Evolutionary conservation across 2,113 vertebrate genomes (phyloP), one percentile per base, ranked within the genome.

Genomic region (Thinocorus orbignyianus): DNA sequence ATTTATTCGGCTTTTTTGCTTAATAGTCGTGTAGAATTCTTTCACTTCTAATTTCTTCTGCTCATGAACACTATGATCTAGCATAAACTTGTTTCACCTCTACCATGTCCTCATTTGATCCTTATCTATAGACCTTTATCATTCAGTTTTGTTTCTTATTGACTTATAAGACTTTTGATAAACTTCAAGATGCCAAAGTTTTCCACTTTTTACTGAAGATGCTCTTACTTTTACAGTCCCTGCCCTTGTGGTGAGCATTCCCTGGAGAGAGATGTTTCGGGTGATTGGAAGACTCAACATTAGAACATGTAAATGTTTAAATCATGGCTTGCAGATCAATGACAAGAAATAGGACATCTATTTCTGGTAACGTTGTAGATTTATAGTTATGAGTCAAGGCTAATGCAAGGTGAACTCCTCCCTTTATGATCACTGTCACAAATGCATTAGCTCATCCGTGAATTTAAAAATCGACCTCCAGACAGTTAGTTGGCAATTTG

Each of bases 301-400:
- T 92, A 93, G 73, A 83, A 96, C 93, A 96, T 95, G 97, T 58
- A 97, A 96, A 98, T 96, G 91, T 97, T 97, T 97, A 94, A 98
- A 97, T 98, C 94, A 92, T 60, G 68, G 92, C 87, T 97, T 97
- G 74, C 88, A 97, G 97, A 97, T 97, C 97, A 97, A 95, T 98
- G 96, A 96, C 95, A 97, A 97, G 95, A 98, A 98, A 92, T 94
- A 97, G 96, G 97, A 97, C 97, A 95, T 90, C 97, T 98, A 98
- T 98, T 98, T 98, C 87, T 97, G 97, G 98, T 93, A 97, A 97
- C 96, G 96, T 88, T 73, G 96, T 82, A 93, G 95, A 98, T 98
- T 96, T 97, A 97, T 90, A 94, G 95, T 93, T 95, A 94, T 96
- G 96, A 97, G 95, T 96, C 96, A 98, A 97, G 97, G 97, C 94